Evolutionary conservation across 2,797 vertebrate species (phyloP).

Genomic region (Dendrocincla tyrannina): DNA sequence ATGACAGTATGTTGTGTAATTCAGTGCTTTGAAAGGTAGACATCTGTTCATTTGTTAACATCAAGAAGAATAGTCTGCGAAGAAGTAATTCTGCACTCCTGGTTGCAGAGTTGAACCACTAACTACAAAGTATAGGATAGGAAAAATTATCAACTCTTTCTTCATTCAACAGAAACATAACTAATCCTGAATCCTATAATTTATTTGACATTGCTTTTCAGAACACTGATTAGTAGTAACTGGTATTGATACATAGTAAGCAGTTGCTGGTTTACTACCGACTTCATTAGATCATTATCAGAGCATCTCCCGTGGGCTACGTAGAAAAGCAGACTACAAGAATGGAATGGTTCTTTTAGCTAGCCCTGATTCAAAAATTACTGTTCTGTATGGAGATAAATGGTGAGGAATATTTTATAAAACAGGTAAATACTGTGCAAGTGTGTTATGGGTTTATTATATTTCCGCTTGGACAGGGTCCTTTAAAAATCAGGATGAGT

Average conservation of each 20-base stretch:
- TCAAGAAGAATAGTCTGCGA: neutral
- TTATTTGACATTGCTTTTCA: neutral
- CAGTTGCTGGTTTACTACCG: neutral
- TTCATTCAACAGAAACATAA: neutral
- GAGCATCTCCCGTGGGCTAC: neutral
- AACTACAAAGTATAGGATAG: neutral
- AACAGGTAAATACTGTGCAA: neutral
- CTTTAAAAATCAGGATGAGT: neutral
- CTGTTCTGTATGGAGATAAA: neutral
- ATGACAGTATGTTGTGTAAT: neutral
- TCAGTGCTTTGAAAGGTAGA: neutral
- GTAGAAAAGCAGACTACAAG: neutral
- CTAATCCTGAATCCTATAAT: neutral
- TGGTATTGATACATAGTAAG: neutral
- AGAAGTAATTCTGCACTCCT: neutral
- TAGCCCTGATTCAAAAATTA: neutral
- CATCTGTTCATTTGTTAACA: neutral
- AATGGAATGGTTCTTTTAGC: neutral
- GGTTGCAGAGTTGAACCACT: neutral
- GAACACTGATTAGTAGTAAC: neutral
- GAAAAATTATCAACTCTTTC: neutral
- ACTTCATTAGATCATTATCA: neutral
- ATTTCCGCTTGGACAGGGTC: neutral
- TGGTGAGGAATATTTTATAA: neutral
- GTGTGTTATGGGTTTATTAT: neutral